Evolutionary conservation across 2,888 invertebrate species (phyloP), one percentile per base, ranked within the genome.

Genomic region (Agrotis segetum): DNA sequence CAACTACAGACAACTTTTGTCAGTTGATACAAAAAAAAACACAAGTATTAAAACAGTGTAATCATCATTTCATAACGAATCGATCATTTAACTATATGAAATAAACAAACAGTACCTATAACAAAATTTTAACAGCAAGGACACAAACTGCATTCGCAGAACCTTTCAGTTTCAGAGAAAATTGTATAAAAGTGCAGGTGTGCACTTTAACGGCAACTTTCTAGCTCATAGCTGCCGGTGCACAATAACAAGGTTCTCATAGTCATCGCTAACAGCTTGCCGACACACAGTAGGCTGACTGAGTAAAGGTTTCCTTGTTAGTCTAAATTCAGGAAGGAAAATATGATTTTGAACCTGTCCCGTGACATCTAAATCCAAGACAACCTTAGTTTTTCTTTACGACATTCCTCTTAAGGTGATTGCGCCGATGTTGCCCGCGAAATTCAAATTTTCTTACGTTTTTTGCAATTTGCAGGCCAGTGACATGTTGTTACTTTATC

Each of bases 131-230:
- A 34, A 34, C 34, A 40, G 9, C 11, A 40, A 40, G 40, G 40
- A 40, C 47, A 55, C 44, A 70, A 64, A 66, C 40, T 19, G 40
- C 52, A 29, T 65, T 63, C 5, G 3, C 40, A 21, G 53, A 49
- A 49, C 14, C 13, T 55, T 34, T 29, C 14, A 46, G 56, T 47
- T 55, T 49, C 3, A 55, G 34, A 59, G 24, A 40, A 62, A 71
- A 62, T 62, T 62, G 64, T 47, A 52, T 50, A 59, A 75, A 67
- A 67, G 19, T 74, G 65, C 74, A 74, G 68, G 46, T 71, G 53
- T 69, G 72, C 62, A 67, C 58, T 69, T 29, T 68, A 64, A 71
- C 44, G 24, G 50, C 53, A 50, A 7, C 19, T 62, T 58, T 40
- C 40, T 21, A 49, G 49, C 47, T 70, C 60, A 40, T 68, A 70